phyloP scores from a whole-genome alignment of 2,113 vertebrate genomes.

The Pterocles orientalis region DNA sequence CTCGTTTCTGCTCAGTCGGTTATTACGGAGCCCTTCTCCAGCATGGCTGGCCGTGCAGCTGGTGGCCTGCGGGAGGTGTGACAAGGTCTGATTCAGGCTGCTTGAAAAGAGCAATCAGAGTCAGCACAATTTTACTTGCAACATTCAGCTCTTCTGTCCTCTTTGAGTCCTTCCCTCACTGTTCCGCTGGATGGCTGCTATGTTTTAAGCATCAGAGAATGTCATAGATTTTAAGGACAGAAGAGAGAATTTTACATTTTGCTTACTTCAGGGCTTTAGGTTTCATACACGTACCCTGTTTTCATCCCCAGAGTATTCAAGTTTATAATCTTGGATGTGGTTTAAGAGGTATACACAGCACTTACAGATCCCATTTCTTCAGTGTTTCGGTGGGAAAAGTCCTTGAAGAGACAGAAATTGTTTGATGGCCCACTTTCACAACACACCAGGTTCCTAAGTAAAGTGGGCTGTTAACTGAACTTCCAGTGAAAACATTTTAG shows the following conservation, averaged over 20 bases:
- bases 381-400: background rate
- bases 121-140: background rate
- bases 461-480: no score
- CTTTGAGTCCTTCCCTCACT: background rate
- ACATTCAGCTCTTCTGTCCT: background rate
- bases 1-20: fast-evolving
- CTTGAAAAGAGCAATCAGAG: background rate
- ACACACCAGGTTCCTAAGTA: no score
- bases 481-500: no score
- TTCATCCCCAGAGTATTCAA: background rate
- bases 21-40: background rate
- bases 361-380: background rate
- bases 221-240: background rate
- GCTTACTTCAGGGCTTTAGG: background rate
- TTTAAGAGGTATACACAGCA: background rate
- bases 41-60: background rate
- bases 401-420: no score
- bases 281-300: background rate
- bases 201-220: background rate
- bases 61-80: fast-evolving
- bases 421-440: no score
- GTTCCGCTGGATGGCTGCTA: background rate
- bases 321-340: background rate
- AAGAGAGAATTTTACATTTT: background rate
- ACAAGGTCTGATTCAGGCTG: background rate